phyloP scores from a whole-genome alignment of 1,140 invertebrate species.

The Drosophila azteca region DNA sequence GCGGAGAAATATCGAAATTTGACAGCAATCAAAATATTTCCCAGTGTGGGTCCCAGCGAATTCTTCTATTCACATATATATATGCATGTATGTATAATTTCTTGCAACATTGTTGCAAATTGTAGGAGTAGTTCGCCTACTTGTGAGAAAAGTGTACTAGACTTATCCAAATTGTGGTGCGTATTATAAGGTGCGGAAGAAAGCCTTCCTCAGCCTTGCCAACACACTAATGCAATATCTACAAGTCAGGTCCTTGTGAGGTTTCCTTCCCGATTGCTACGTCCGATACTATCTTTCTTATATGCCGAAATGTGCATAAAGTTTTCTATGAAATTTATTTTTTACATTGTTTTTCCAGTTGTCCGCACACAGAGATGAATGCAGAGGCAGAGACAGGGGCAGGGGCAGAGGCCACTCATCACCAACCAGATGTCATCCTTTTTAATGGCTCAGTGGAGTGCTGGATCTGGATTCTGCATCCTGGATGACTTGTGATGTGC shows the following conservation, averaged over 20 bases:
- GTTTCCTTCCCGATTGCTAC: too few species aligned
- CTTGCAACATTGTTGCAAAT: too few species aligned
- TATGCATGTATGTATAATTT: too few species aligned
- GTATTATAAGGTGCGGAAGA: not conserved
- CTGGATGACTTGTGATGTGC: slow-evolving; percentile 75
- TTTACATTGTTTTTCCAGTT: slow-evolving; percentile 71
- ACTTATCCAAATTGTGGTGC: slow-evolving; percentile 2
- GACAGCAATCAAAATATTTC: slow-evolving; percentile 62
- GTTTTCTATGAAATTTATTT: slow-evolving; percentile 70
- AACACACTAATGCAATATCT: too few species aligned
- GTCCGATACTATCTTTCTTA: too few species aligned
- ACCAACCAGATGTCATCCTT: slow-evolving; percentile 34
- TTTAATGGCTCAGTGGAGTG: slow-evolving; percentile 70
- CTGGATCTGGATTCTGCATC: slow-evolving; percentile 52
- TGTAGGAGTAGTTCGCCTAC: too few species aligned
- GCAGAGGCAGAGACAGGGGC: slow-evolving; percentile 2
- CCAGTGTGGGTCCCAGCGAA: slow-evolving; percentile 21
- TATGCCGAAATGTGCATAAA: slow-evolving; percentile 47
- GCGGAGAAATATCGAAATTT: slow-evolving; percentile 55
- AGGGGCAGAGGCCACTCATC: not conserved
- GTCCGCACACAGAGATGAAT: slow-evolving; percentile 21
- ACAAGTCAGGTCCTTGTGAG: too few species aligned
- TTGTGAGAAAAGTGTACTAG: too few species aligned
- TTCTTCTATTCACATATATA: too few species aligned
- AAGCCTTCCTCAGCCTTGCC: too few species aligned